Evolutionary conservation across 1,140 invertebrate genomes (phyloP).

Genomic region (Oncopeltus fasciatus): DNA sequence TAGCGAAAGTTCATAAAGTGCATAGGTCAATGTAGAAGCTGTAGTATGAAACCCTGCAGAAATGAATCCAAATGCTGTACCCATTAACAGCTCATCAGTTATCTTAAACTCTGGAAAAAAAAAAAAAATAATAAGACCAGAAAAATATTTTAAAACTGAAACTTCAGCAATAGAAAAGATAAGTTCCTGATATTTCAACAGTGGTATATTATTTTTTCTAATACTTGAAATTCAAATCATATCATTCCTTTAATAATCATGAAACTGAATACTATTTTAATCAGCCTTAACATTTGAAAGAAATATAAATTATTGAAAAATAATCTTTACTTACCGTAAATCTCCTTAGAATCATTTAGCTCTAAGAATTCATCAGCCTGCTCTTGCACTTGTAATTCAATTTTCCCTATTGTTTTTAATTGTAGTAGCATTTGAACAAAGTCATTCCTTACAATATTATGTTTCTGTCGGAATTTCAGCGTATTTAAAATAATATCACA

Average conservation of each 20-base stretch:
- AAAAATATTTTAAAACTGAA: neutral
- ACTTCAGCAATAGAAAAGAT: neutral
- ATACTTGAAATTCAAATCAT: neutral
- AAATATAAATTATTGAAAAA: neutral
- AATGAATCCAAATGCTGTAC: neutral
- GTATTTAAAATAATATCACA: conserved; percentile 19
- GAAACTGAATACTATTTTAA: neutral
- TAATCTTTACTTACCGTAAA: neutral
- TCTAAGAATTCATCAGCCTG: conserved; percentile 8
- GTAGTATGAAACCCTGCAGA: neutral
- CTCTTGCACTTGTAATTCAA: neutral
- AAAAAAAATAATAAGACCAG: neutral
- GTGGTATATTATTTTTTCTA: neutral
- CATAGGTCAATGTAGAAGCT: neutral
- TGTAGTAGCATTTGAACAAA: conserved; percentile 25
- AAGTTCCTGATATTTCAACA: too few relatives aligned
- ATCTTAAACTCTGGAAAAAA: neutral
- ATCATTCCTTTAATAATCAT: neutral
- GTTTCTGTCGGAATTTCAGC: conserved; percentile 20
- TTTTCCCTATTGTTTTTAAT: conserved; percentile 17
- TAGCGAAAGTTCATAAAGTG: neutral
- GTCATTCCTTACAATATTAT: conserved; percentile 22
- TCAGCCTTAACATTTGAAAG: neutral
- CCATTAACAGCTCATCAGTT: neutral
- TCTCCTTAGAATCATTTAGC: neutral